Evolutionary conservation across 2,797 vertebrate genomes (phyloP), one percentile per base, ranked within the genome.

Genomic region (Philypnodon macrostomus): DNA sequence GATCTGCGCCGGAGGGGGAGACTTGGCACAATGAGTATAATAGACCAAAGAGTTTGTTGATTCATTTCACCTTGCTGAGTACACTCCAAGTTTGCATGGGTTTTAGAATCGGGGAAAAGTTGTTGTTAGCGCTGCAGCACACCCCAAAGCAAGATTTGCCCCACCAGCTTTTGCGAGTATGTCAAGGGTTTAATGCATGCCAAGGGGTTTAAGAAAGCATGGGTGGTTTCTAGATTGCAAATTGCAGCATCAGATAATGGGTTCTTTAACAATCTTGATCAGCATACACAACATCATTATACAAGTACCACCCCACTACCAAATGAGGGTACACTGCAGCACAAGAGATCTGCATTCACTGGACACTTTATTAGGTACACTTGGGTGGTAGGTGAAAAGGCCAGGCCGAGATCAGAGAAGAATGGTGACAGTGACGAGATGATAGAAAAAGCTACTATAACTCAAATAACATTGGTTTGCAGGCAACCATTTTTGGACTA

Each of bases 31-130:
- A 60, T 23, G 27, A 56, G 50, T 59, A 71, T 59, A 44, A 78
- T 69, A 71, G 58, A 64, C 38, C 40, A 29, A 48, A 57, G 41
- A 79, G 78, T 59, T 58, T 68, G 48, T 44, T 51, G 46, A 65
- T 66, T 67, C n/a, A 60, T 36, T 9, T 12, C 35, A 31, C 58
- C 53, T 60, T 27, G n/a, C n/a, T n/a, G n/a, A n/a, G n/a, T n/a
- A n/a, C n/a, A n/a, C n/a, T n/a, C n/a, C 10, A 15, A 63, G 76
- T 60, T 52, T 49, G 18, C 40, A 50, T 60, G 44, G 36, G 33
- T 55, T 53, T 47, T n/a, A 39, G 44, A 11, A 29, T 38, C 33
- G 45, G 19, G 29, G 18, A 51, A 63, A 58, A 26, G 33, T 42
- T 62, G 34, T 55, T 48, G 65, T 62, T 0, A 0, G 34, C 58